phyloP scores from a whole-genome alignment of 2,113 vertebrate species.

The Clarias batrachus region DNA sequence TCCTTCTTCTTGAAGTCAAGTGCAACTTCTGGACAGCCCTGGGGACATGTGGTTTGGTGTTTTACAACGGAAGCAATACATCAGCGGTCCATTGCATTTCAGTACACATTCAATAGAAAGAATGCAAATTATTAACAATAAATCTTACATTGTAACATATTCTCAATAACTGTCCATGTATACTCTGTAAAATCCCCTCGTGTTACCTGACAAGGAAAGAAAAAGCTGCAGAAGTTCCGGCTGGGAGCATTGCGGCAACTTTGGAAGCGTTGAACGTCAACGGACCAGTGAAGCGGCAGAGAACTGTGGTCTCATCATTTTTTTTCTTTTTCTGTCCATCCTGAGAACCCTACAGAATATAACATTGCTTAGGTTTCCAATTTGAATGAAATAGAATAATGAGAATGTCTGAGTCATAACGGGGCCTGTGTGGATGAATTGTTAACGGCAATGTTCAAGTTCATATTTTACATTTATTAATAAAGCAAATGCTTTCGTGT shows the following conservation, averaged over 20 bases:
- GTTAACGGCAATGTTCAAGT: neutral
- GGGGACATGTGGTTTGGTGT: slow-evolving; percentile 29
- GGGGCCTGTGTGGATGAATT: neutral
- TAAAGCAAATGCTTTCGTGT: neutral
- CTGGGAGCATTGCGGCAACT: slow-evolving; percentile 71
- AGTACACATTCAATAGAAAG: neutral
- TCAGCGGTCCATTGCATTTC: neutral
- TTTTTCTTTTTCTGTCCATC: slow-evolving; percentile 24
- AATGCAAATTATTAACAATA: neutral
- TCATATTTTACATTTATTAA: neutral
- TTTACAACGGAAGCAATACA: neutral
- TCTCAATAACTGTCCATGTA: neutral
- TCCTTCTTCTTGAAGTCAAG: slow-evolving; percentile 84
- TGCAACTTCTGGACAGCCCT: slow-evolving; percentile 89
- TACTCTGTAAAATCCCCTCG: neutral
- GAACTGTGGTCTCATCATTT: slow-evolving; percentile 42
- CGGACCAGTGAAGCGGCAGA: slow-evolving; percentile 67
- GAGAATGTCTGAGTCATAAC: neutral
- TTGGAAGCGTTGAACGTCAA: slow-evolving; percentile 68
- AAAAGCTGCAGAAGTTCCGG: slow-evolving; percentile 80
- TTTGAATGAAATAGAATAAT: neutral
- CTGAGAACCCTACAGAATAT: slow-evolving; percentile 34
- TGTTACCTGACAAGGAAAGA: slow-evolving; percentile 86
- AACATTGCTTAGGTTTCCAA: neutral
- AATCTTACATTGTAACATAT: neutral